phyloP scores from a whole-genome alignment of 2,113 vertebrate species.

The Engystomops pustulosus region DNA sequence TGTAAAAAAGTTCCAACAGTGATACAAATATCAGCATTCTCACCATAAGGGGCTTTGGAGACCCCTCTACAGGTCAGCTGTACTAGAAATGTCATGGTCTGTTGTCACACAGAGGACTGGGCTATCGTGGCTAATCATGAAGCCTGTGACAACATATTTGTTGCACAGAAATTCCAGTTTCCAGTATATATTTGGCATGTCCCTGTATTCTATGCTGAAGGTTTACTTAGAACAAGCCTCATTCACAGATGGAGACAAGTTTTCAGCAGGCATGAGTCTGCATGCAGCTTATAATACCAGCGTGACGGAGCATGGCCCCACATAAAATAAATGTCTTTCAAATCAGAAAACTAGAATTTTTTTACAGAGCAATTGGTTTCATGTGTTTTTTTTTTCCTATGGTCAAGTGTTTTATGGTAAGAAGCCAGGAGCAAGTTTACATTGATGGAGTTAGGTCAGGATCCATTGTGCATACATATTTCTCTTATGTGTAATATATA shows the following conservation, averaged over 20 bases:
- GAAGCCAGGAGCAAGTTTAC: conserved; percentile 71
- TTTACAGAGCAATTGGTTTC: conserved; percentile 76
- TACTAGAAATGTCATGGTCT: too few relatives aligned
- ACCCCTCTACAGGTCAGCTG: too few relatives aligned
- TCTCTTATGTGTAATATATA: conserved; percentile 61
- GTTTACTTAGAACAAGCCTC: background rate
- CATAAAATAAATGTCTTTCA: conserved; percentile 70
- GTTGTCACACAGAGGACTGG: background rate
- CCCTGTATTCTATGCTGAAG: background rate
- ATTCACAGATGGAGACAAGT: background rate
- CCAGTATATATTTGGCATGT: background rate
- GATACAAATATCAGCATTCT: too few relatives aligned
- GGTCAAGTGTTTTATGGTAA: conserved; percentile 66
- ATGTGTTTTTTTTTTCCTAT: conserved; percentile 72
- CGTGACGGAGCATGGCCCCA: conserved; percentile 69
- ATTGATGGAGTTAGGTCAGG: conserved; percentile 65
- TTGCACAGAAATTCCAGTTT: background rate
- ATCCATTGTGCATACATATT: conserved; percentile 65
- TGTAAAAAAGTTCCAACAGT: too few relatives aligned
- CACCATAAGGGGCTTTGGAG: too few relatives aligned
- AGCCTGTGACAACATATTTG: background rate
- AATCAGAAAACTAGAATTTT: conserved; percentile 72
- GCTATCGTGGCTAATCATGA: background rate
- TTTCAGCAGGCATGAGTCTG: background rate
- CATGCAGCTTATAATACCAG: conserved; percentile 36